phyloP scores from a whole-genome alignment of 2,888 invertebrate species.

The Melipona beecheii region DNA sequence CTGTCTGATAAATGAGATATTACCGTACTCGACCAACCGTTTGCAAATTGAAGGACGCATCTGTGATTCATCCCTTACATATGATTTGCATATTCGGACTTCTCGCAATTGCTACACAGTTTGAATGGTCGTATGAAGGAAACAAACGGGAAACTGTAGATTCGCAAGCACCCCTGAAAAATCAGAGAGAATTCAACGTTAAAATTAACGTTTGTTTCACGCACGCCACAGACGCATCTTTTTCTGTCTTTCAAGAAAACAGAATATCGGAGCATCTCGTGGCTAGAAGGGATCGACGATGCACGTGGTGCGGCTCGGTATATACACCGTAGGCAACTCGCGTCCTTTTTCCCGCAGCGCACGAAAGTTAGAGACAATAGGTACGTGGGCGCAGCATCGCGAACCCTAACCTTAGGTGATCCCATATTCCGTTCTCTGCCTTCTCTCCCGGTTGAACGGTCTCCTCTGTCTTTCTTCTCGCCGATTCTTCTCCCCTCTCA shows the following conservation, averaged over 20 bases:
- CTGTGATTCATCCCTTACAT: not conserved
- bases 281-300: slow-evolving; percentile 64
- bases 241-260: slow-evolving; percentile 69
- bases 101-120: not conserved
- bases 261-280: slow-evolving; percentile 69
- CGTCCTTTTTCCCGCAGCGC: slow-evolving; percentile 74
- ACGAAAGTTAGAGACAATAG: slow-evolving; percentile 78
- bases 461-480: slow-evolving; percentile 63
- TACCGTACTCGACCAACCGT: not conserved
- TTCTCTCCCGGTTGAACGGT: slow-evolving; percentile 62
- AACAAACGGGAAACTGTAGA: not conserved
- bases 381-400: slow-evolving; percentile 82
- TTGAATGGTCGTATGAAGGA: not conserved
- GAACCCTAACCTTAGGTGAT: slow-evolving; percentile 81
- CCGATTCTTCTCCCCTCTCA: slow-evolving; percentile 54
- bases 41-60: not conserved
- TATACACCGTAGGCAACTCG: slow-evolving; percentile 70
- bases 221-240: slow-evolving; percentile 31
- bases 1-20: slow-evolving; percentile 8
- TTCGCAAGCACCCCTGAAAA: not conserved
- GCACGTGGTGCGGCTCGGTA: slow-evolving; percentile 53
- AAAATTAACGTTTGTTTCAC: slow-evolving; percentile 25
- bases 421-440: slow-evolving; percentile 80
- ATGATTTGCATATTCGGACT: no score
- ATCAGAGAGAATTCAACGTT: not conserved